Evolutionary conservation across 64 coral and sea anemone genomes (phyloP).

Genomic region (Stichodactyla mertensii): DNA sequence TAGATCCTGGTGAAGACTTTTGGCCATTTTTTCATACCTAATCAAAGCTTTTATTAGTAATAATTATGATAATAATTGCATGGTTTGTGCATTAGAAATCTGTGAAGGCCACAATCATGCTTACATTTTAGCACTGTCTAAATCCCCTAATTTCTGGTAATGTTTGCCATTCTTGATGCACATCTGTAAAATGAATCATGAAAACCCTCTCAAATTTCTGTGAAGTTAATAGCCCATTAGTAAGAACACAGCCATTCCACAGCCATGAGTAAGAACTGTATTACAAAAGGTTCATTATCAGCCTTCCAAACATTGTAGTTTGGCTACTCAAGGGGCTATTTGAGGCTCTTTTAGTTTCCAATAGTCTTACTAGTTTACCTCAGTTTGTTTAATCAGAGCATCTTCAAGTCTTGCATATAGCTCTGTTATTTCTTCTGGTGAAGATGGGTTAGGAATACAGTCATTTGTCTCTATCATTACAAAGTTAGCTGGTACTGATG

Average conservation of each 20-base stretch:
- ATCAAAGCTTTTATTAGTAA: neutral
- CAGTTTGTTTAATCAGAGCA: constrained; percentile 87
- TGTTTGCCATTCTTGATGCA: constrained; percentile 83
- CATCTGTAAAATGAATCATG: constrained; percentile 63
- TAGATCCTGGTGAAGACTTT: constrained; percentile 65
- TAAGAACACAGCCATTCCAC: too few species aligned
- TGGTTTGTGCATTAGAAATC: too few species aligned
- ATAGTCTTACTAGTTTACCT: constrained; percentile 30
- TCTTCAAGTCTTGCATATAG: constrained; percentile 89
- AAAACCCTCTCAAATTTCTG: too few species aligned
- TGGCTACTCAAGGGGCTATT: too few species aligned
- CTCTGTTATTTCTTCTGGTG: constrained; percentile 73
- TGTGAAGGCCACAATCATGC: neutral
- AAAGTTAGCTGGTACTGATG: constrained; percentile 29
- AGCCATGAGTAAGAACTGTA: too few species aligned
- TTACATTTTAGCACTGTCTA: constrained; percentile 90
- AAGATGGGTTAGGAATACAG: constrained; percentile 54
- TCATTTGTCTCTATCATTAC: constrained; percentile 37
- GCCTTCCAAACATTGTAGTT: too few species aligned
- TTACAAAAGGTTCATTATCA: too few species aligned
- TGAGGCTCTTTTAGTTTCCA: too few species aligned
- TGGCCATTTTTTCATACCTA: constrained; percentile 95
- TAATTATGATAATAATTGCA: too few species aligned
- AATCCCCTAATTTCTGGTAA: constrained; percentile 91
- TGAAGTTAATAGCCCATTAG: too few species aligned